phyloP scores from a whole-genome alignment of 2,797 vertebrate genomes.

The Tangara arthus region DNA sequence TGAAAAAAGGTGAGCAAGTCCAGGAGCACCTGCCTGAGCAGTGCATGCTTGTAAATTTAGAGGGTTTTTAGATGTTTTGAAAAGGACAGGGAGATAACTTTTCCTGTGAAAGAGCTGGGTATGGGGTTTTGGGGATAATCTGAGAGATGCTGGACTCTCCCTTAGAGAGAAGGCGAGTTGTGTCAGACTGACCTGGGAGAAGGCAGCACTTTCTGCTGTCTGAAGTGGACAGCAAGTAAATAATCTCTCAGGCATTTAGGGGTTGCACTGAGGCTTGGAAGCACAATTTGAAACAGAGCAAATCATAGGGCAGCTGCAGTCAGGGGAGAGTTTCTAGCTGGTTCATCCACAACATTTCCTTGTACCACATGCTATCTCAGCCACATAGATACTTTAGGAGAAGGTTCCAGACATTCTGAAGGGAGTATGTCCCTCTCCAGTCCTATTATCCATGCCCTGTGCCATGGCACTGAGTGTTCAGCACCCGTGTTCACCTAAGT shows the following conservation, averaged over 20 bases:
- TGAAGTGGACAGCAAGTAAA: not conserved
- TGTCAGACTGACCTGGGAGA: not conserved
- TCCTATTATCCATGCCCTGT: not conserved
- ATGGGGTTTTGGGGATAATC: not conserved
- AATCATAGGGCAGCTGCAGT: not conserved
- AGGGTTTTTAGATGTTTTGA: not conserved
- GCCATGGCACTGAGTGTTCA: not conserved
- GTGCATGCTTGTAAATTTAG: not conserved
- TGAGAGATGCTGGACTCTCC: not conserved
- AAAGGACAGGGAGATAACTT: not conserved
- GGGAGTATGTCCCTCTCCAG: accelerated
- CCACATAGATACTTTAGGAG: not conserved
- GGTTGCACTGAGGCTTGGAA: not conserved
- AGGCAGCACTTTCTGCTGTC: not conserved
- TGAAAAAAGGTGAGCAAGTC: not conserved
- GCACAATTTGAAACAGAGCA: not conserved
- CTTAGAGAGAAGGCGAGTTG: no score
- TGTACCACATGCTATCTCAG: not conserved
- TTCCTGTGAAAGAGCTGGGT: not conserved
- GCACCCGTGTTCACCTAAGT: not conserved
- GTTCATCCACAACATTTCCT: not conserved
- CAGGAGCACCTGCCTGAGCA: not conserved
- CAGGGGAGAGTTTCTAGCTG: not conserved
- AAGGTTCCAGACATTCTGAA: not conserved
- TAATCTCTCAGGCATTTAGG: not conserved